Base-by-base conservation (phyloP, 2,888 invertebrate genomes). In the Dryobota labecula region DNA sequence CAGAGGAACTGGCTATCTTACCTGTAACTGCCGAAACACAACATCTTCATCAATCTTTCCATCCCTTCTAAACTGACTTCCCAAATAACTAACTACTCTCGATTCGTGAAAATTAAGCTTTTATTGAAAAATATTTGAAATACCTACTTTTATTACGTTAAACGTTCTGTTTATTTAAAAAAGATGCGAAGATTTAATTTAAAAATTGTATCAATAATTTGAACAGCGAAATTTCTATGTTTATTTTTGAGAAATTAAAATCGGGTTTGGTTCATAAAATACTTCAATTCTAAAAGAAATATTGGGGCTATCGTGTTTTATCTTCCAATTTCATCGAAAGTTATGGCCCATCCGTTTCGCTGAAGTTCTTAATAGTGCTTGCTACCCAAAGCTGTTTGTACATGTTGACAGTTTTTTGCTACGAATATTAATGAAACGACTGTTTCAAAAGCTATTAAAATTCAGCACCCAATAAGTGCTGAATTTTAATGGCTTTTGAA, bases 281-380 rank as follows among this genome's bases (percentile, higher is more conserved):
- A 45, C 24, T 36, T 30, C 20, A 60, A 4, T 20, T 64, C 3
- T 27, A 0, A 49, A 73, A 61, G 4, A 71, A 56, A 57, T 61
- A 56, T 56, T 56, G 8, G 1, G 54, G 36, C 57, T 70, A 41
- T 51, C 36, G 20, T 45, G 24, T 64, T 64, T 53, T 53, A 53
- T 78, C 58, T 41, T 27, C 5, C 45, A 57, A 57, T 45, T 81
- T 76, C 15, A 63, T 81, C 27, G 15, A 76, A 47, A 80, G 38
- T 63, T 76, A 56, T 49, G 41, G 5, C 18, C 30, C 36, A 49
- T 74, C 41, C 15, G 24, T 80, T 75, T 58, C 7, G 30, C 41
- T 24, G 2, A 30, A 53, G 45, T 18, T 75, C 13, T 43, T 47
- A 64, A 69, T 56, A 76, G 57, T 58, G 47, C 51, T 78, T 79